Evolutionary conservation across 2,797 vertebrate genomes (phyloP).

Genomic region (Zenarchopterus dispar): DNA sequence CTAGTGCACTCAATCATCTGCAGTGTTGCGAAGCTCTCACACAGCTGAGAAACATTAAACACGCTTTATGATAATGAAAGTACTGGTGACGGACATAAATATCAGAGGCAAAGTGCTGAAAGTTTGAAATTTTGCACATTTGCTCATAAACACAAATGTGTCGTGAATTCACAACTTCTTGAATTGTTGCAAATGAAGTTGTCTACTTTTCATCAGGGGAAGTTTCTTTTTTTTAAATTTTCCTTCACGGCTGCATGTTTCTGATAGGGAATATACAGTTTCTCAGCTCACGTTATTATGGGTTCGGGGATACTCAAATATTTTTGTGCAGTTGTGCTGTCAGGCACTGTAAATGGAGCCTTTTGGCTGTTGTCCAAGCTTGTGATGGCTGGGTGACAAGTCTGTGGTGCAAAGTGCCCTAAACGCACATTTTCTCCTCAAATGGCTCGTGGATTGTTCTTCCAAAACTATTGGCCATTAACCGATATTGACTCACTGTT

Average conservation of each 20-base stretch:
- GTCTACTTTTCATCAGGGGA: conserved; percentile 65
- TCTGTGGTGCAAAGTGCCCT: conserved; percentile 62
- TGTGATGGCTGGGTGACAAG: conserved; percentile 59
- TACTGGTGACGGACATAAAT: conserved; percentile 68
- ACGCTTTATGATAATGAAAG: conserved; percentile 80
- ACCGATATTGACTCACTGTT: conserved; percentile 73
- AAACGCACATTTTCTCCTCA: conserved; percentile 67
- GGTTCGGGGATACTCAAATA: conserved; percentile 26
- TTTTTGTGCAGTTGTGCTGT: conserved; percentile 35
- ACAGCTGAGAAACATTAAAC: conserved; percentile 79
- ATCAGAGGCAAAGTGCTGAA: conserved; percentile 63
- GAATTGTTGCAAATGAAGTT: conserved; percentile 58
- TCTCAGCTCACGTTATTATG: conserved; percentile 24
- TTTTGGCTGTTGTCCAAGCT: conserved; percentile 49
- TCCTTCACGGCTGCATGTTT: neutral
- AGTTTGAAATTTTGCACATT: conserved; percentile 76
- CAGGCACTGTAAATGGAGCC: conserved; percentile 51
- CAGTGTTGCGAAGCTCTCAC: conserved; percentile 68
- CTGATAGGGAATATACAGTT: conserved; percentile 25
- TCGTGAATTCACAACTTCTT: conserved; percentile 68
- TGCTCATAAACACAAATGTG: conserved; percentile 68
- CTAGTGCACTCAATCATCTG: conserved; percentile 75
- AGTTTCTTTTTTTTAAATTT: conserved; percentile 15
- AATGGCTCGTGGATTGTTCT: conserved; percentile 72
- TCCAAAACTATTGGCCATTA: conserved; percentile 68